Conservation (phyloP, 1,140 invertebrate species). For the Bombus huntii region DNA sequence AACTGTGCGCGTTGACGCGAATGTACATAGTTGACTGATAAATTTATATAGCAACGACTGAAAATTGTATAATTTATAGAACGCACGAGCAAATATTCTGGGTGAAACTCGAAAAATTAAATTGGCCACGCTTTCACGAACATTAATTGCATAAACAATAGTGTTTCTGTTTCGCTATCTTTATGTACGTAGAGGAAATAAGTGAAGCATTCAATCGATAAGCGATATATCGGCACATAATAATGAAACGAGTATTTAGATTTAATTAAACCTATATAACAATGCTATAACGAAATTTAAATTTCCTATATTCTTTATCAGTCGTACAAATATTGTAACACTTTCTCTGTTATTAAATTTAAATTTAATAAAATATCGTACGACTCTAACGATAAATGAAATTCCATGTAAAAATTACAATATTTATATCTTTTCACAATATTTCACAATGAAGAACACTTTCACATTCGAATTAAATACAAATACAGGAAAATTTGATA, state of each 20-base stretch:
- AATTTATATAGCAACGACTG: too few species aligned
- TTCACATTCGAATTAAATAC: neutral
- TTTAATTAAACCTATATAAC: neutral
- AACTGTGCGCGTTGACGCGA: neutral
- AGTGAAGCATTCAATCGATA: neutral
- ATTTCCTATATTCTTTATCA: neutral
- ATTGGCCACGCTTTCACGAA: neutral
- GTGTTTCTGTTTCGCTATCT: neutral
- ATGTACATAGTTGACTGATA: too few species aligned
- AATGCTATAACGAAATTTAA: neutral
- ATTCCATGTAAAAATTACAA: neutral
- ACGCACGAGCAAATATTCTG: too few species aligned
- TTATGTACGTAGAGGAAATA: neutral
- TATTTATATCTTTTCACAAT: neutral
- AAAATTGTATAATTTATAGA: neutral
- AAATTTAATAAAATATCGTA: neutral
- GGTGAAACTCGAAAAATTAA: neutral
- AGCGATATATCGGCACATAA: neutral
- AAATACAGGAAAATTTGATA: neutral
- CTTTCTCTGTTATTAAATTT: neutral
- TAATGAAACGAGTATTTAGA: neutral
- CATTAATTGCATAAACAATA: neutral
- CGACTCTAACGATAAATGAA: neutral
- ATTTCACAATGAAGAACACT: neutral
- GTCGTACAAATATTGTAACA: neutral